Conservation (phyloP, 2,888 invertebrate genomes). For the Acleris holmiana region DNA sequence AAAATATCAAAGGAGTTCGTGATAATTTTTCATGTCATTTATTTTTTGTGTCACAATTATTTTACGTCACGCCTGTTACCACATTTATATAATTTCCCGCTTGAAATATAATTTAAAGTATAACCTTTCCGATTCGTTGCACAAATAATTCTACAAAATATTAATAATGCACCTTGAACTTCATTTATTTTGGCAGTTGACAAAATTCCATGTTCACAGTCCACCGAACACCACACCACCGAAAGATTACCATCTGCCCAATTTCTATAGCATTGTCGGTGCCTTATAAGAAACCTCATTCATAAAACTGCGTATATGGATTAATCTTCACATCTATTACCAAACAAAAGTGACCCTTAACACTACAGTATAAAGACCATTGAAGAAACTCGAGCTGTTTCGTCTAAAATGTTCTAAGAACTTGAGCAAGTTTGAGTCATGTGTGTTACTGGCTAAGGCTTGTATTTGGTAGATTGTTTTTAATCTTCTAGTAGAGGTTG, state of each 20-base stretch:
- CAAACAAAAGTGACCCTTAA: constrained; percentile 25
- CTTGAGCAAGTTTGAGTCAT: constrained; percentile 10
- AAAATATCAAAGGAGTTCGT: no score
- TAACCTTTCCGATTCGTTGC: neutral
- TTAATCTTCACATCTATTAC: constrained; percentile 25
- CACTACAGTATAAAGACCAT: constrained; percentile 15
- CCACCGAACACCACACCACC: neutral
- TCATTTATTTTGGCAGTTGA: neutral
- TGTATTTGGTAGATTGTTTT: neutral
- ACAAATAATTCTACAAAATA: no score
- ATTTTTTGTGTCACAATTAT: no score
- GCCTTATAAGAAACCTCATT: constrained; percentile 29
- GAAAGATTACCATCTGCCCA: constrained; percentile 30
- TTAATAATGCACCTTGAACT: neutral
- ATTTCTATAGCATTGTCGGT: constrained; percentile 31
- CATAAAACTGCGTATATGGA: constrained; percentile 24
- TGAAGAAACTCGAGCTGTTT: constrained; percentile 3
- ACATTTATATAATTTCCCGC: no score
- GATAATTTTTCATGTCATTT: no score
- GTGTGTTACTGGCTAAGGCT: neutral
- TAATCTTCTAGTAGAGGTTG: constrained; percentile 23
- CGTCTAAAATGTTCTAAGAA: neutral
- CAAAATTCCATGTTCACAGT: neutral
- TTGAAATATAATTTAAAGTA: no score
- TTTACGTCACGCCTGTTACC: no score